A percentile compares a stretch with the other conserved stretches of the same genome.
These are phyloP conservation scores for Pseudopodoces humilis DNA, from an alignment of 2,113 vertebrate genomes.

Conservation along the genomic window DNA sequence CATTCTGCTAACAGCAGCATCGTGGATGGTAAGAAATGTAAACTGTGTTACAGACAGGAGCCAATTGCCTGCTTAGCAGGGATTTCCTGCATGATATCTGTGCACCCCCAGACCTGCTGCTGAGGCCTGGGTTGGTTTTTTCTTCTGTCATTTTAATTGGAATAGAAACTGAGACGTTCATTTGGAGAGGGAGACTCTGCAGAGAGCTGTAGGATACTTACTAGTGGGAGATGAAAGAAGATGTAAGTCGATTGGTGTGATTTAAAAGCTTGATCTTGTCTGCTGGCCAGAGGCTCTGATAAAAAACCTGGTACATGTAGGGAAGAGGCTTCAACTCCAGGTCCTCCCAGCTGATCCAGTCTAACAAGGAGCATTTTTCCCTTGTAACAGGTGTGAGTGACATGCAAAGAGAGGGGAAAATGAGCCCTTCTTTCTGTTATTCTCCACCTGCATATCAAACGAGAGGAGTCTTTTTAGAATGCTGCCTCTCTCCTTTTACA, in stretches of 20 bases:
- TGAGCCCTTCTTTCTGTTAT: not conserved
- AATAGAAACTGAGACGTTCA: not conserved
- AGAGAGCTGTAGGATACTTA: not conserved
- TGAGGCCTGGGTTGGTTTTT: not conserved
- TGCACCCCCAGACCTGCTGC: not conserved
- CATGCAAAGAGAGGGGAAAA: not conserved
- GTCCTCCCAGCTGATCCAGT: not conserved
- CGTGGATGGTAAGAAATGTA: not conserved
- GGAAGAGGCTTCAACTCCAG: not conserved
- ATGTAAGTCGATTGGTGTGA: not conserved
- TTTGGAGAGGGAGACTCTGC: not conserved
- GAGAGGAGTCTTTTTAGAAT: not conserved
- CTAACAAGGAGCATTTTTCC: not conserved
- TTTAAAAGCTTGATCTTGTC: not conserved
- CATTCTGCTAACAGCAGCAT: not conserved
- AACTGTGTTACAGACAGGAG: not conserved
- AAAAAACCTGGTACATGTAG: not conserved
- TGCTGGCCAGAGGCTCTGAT: not conserved
- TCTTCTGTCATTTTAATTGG: not conserved
- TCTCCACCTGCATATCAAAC: slow-evolving; percentile 3
- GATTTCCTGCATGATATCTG: not conserved
- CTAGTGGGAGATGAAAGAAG: not conserved
- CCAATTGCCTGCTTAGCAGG: not conserved
- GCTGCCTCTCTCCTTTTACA: slow-evolving; percentile 7
- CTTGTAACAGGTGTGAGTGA: slow-evolving; percentile 27